Evolutionary conservation across 2,113 vertebrate species (phyloP).

Genomic region (Apistogramma diplotaenia): DNA sequence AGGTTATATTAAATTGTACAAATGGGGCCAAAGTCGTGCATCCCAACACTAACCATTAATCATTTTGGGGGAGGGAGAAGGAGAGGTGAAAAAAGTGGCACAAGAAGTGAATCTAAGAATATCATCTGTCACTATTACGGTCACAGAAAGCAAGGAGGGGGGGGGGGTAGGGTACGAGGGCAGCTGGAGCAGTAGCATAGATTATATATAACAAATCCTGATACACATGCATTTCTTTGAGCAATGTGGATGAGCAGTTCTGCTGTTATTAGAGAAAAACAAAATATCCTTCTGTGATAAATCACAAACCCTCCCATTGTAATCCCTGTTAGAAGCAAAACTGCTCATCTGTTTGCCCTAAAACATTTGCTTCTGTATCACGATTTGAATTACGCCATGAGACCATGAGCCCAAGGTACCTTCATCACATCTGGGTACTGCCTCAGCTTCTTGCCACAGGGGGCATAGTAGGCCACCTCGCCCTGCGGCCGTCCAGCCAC

Average conservation of each 20-base stretch:
- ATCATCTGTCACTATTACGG: conserved; percentile 58
- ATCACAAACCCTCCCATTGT: not conserved
- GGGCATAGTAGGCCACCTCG: conserved; percentile 93
- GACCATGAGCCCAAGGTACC: conserved; percentile 74
- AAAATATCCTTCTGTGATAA: not conserved
- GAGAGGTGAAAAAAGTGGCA: conserved; percentile 41
- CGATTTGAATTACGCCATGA: not conserved
- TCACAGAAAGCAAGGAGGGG: conserved; percentile 44
- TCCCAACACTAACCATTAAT: conserved; percentile 59
- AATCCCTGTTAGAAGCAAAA: conserved; percentile 9
- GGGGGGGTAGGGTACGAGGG: conserved; percentile 21
- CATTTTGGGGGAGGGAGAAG: not conserved
- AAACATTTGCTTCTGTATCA: conserved; percentile 53
- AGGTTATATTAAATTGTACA: not conserved
- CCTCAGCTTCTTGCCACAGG: conserved; percentile 95
- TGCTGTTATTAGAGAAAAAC: not conserved
- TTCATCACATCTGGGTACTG: conserved; percentile 98
- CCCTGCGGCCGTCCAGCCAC: conserved; percentile 89
- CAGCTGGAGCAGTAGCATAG: conserved; percentile 30
- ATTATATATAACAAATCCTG: conserved; percentile 20
- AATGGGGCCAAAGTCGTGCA: conserved; percentile 67
- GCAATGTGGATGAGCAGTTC: conserved; percentile 27
- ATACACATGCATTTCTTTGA: conserved; percentile 55
- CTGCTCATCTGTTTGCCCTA: conserved; percentile 42
- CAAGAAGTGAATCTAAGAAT: conserved; percentile 50